A percentile compares a stretch with the other conserved stretches of the same genome.
These are phyloP conservation scores for Myathropa florea DNA, from an alignment of 2,888 invertebrate species.

Conservation along the genomic window DNA sequence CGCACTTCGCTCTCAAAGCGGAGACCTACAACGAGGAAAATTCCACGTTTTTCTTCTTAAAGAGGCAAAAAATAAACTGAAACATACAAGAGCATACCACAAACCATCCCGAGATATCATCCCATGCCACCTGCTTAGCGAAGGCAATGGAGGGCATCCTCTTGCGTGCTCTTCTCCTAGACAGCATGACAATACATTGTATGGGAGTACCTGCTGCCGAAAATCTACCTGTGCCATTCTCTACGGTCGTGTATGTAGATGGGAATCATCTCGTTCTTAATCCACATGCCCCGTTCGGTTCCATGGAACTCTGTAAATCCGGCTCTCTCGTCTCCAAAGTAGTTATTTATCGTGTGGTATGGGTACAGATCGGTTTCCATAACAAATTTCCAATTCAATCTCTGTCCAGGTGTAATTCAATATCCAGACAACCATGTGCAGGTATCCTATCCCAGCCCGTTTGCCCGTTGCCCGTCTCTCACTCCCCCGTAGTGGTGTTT, in stretches of 20 bases:
- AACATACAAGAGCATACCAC: neutral
- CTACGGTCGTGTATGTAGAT: neutral
- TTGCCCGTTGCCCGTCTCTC: neutral
- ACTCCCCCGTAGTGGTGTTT: neutral
- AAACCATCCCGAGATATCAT: neutral
- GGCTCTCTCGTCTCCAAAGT: neutral
- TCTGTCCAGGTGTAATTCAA: conserved; percentile 62
- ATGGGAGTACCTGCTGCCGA: neutral
- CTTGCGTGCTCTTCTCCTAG: neutral
- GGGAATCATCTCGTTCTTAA: neutral
- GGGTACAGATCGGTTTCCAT: conserved; percentile 4
- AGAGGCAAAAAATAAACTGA: neutral
- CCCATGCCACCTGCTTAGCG: neutral
- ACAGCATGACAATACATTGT: neutral
- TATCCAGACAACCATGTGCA: conserved; percentile 40
- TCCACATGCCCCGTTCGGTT: neutral
- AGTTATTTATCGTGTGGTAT: neutral
- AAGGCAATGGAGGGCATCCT: neutral
- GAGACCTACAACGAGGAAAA: conserved; percentile 7
- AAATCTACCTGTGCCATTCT: conserved; percentile 25
- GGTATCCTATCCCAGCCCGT: neutral
- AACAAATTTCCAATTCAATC: conserved; percentile 25
- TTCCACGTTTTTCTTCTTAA: conserved; percentile 21
- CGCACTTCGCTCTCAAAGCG: conserved; percentile 12
- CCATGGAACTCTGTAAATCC: neutral